Conservation (phyloP, 2,888 invertebrate species). For the Sympetrum striolatum region DNA sequence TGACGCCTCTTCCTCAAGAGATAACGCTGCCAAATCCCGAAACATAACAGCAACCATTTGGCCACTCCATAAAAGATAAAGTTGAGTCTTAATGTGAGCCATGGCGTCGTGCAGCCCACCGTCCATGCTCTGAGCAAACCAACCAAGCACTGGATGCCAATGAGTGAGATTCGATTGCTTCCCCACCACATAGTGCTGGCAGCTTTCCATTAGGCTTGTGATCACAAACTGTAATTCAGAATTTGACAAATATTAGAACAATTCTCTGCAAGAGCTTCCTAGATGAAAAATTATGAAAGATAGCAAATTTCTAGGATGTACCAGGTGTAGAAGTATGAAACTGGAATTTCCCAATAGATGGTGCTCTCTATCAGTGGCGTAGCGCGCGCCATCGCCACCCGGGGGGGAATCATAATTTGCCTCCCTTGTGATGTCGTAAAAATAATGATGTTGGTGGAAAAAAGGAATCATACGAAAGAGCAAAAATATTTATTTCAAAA, state of each 20-base stretch:
- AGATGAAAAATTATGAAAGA: too few species aligned
- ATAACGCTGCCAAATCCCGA: conserved; percentile 48
- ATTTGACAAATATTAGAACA: neutral
- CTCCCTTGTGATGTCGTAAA: too few species aligned
- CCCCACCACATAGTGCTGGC: conserved; percentile 89
- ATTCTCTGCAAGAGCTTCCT: neutral
- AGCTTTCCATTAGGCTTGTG: conserved; percentile 84
- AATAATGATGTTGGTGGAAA: too few species aligned
- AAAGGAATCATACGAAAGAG: too few species aligned
- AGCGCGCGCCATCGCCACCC: too few species aligned
- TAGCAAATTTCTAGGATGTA: too few species aligned
- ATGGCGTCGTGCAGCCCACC: conserved; percentile 74
- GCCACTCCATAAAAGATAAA: conserved; percentile 75
- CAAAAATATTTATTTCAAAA: too few species aligned
- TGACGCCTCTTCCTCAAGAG: conserved; percentile 37
- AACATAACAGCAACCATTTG: conserved; percentile 52
- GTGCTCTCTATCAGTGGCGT: too few species aligned
- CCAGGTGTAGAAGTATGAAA: too few species aligned
- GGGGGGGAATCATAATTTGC: too few species aligned
- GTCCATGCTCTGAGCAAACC: conserved; percentile 84
- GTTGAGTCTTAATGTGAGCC: conserved; percentile 70
- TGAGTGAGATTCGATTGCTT: conserved; percentile 91
- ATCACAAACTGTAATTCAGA: conserved; percentile 74
- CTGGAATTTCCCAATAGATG: too few species aligned
- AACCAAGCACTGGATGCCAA: conserved; percentile 98